Percentiles rank a stretch among this genome's conserved stretches.
These are phyloP conservation scores for Cinclus cinclus DNA, from an alignment of 2,113 vertebrate genomes.

Conservation along the genomic window DNA sequence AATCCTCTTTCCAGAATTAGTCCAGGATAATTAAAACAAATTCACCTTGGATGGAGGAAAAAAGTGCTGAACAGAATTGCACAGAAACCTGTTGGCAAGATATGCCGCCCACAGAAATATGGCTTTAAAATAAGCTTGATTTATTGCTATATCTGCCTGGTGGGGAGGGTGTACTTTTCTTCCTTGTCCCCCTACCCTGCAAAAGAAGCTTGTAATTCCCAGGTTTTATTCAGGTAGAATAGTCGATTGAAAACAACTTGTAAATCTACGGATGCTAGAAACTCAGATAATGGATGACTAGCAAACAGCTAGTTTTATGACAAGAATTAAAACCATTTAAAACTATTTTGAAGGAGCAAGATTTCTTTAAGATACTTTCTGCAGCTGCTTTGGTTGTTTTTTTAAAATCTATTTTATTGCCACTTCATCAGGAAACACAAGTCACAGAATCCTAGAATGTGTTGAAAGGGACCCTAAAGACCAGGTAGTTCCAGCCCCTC, in stretches of 20 bases:
- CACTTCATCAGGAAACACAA: not conserved
- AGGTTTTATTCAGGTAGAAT: not conserved
- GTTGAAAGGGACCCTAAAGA: not conserved
- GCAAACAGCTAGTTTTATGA: not conserved
- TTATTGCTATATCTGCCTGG: not conserved
- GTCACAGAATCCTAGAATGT: not conserved
- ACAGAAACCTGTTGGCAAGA: not conserved
- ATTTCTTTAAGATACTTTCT: not conserved
- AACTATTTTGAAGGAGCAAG: not conserved
- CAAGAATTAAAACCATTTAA: not conserved
- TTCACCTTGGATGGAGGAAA: not conserved
- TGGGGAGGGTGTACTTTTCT: not conserved
- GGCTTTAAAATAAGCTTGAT: not conserved
- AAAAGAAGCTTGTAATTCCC: not conserved
- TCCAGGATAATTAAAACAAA: not conserved
- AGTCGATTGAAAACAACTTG: not conserved
- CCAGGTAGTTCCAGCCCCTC: not conserved
- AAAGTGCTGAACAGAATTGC: not conserved
- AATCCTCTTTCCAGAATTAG: not conserved
- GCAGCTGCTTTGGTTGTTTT: not conserved
- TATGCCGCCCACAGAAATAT: not conserved
- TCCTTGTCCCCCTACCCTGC: not conserved
- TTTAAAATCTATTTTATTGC: not conserved
- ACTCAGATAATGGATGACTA: not conserved
- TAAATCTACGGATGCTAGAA: not conserved